A percentile compares a stretch with the other conserved stretches of the same genome.
These are phyloP conservation scores for Caenorhabditis brenneri DNA, from an alignment of 1,140 invertebrate species.

Conservation along the genomic window DNA sequence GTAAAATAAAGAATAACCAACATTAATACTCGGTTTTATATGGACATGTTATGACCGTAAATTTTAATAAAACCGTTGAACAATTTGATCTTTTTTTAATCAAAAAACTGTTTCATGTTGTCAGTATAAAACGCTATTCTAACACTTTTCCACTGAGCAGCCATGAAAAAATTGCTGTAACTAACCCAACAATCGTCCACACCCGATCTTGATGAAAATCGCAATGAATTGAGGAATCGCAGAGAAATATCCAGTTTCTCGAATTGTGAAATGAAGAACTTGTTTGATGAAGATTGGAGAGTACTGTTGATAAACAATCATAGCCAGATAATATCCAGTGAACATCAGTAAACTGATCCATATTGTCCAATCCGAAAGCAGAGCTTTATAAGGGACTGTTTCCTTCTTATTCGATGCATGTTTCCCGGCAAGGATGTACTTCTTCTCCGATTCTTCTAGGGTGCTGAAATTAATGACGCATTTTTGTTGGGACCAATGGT, in stretches of 20 bases:
- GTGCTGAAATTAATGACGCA: neutral
- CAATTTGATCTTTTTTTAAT: no score
- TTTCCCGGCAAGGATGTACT: conserved; percentile 40
- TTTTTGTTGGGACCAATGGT: neutral
- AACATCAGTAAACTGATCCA: conserved; percentile 30
- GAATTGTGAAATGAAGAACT: conserved; percentile 46
- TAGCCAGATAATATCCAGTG: conserved; percentile 33
- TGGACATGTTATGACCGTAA: no score
- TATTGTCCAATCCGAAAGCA: conserved; percentile 7
- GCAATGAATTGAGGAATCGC: conserved; percentile 47
- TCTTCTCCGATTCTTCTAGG: conserved; percentile 21
- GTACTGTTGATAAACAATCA: conserved; percentile 49
- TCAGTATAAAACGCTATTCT: no score
- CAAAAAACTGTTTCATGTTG: no score
- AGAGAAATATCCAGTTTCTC: conserved; percentile 51
- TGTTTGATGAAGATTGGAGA: conserved; percentile 50
- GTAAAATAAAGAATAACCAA: no score
- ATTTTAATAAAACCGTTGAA: no score
- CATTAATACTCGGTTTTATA: no score
- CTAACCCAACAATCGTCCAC: conserved; percentile 25
- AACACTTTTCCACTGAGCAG: no score
- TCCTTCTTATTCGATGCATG: neutral
- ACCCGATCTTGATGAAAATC: conserved; percentile 46
- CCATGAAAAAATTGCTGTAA: no score
- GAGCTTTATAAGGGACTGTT: conserved; percentile 7